Base-by-base conservation (phyloP, 2,888 invertebrate genomes). In the Alitta virens region DNA sequence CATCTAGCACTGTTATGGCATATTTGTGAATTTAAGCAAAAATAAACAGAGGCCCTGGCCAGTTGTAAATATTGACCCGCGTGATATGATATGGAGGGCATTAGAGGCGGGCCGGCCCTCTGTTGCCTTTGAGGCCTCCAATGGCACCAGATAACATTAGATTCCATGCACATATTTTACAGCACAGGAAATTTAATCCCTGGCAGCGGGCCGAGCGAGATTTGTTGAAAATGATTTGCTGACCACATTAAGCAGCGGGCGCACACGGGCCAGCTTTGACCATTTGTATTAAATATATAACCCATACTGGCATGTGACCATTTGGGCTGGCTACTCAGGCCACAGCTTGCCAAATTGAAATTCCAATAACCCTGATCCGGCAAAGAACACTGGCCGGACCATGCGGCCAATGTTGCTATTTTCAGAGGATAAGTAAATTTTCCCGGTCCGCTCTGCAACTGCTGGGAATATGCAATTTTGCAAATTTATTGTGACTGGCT, bases 1-100 rank as follows among this genome's bases (percentile, higher is more conserved):
- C 46, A 46, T 46, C 46, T 33, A 33, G 33, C 46, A 9, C 46
- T 18, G 46, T 46, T 46, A 46, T 46, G 46, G 46, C 46, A 46
- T 46, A 46, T 46, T 46, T 46, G 46, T 57, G 57, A 57, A 57
- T 57, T 57, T 57, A 57, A 57, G 57, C 57, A 57, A 57, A 57
- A 57, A 57, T 57, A 57, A 57, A 57, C 57, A 57, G 42, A 43
- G 25, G 24, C 25, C 18, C n/a, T 43, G 50, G 23, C 46, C 46
- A 18, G 46, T 43, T 43, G 57, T 57, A 57, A 57, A 57, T 57
- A 57, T 57, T 57, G 57, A 46, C 46, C 18, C n/a, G 46, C 18
- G 46, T 21, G 46, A 46, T 46, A 46, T 46, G 46, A 46, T 46
- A 46, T 46, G 46, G 46, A 46, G 7, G 46, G 46, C 46, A 46